A percentile compares a stretch with the other conserved stretches of the same genome.
These are phyloP conservation scores for Pseudorectes ferrugineus DNA, from an alignment of 2,113 vertebrate species.

Conservation along the genomic window DNA sequence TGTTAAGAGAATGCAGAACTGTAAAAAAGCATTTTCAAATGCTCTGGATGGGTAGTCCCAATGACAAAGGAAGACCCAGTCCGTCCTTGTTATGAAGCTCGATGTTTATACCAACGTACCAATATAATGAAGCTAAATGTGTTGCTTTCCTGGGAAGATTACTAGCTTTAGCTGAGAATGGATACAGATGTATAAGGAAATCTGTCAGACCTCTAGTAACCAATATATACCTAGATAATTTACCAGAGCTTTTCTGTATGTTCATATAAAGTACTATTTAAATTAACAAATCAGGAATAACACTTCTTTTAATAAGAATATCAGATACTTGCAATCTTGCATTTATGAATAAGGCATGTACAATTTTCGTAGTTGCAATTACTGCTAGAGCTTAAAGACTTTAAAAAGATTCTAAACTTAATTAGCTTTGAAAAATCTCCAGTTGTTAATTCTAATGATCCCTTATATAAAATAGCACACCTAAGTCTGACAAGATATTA, in stretches of 20 bases:
- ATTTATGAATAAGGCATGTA: neutral
- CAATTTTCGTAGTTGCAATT: neutral
- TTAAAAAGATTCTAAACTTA: neutral
- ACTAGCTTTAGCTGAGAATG: neutral
- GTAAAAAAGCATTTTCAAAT: neutral
- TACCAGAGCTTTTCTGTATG: neutral
- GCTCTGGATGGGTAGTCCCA: neutral
- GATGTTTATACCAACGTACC: rapidly evolving
- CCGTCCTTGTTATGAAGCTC: neutral
- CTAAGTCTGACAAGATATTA: neutral
- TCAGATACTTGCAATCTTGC: neutral
- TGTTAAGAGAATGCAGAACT: neutral
- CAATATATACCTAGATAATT: neutral
- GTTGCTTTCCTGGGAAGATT: neutral
- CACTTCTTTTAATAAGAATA: neutral
- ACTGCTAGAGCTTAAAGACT: neutral
- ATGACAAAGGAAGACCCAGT: neutral
- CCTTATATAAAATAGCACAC: neutral
- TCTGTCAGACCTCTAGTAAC: neutral
- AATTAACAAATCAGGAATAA: neutral
- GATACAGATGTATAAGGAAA: neutral
- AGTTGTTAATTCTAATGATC: neutral
- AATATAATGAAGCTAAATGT: neutral
- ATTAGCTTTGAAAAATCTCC: neutral
- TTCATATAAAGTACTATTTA: neutral